Evolutionary conservation across 2,888 invertebrate genomes (phyloP).

Genomic region (Harpalus rufipes): DNA sequence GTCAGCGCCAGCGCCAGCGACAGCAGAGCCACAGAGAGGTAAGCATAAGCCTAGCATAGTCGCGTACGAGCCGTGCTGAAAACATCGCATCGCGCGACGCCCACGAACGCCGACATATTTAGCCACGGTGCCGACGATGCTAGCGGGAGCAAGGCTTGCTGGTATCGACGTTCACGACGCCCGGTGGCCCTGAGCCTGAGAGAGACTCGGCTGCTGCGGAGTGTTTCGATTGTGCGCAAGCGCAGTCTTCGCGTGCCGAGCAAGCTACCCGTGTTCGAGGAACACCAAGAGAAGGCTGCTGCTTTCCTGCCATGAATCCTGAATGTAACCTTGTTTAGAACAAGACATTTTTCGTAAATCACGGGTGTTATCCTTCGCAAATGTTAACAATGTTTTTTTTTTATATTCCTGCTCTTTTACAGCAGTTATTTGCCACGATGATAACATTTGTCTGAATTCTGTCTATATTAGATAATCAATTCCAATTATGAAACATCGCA

Average conservation of each 20-base stretch:
- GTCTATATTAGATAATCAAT: too few relatives aligned
- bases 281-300: slow-evolving; percentile 6
- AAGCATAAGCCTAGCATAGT: slow-evolving; percentile 21
- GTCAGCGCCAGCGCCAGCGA: slow-evolving; percentile 10
- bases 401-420: too few relatives aligned
- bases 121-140: slow-evolving; percentile 50
- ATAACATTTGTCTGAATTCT: too few relatives aligned
- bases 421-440: too few relatives aligned
- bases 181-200: slow-evolving; percentile 1
- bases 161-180: background rate
- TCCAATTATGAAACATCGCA: too few relatives aligned
- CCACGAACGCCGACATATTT: slow-evolving; percentile 48
- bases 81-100: slow-evolving; percentile 46
- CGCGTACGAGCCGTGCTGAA: slow-evolving; percentile 22
- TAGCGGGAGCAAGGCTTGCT: slow-evolving; percentile 9
- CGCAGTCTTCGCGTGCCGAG: background rate
- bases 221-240: background rate
- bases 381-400: too few relatives aligned
- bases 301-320: background rate
- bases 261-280: too few relatives aligned
- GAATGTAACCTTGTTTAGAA: too few relatives aligned
- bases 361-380: too few relatives aligned
- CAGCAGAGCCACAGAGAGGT: slow-evolving; percentile 12
- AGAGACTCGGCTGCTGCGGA: slow-evolving; percentile 12
- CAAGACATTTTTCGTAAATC: too few relatives aligned